A percentile compares a stretch with the other conserved stretches of the same genome.
Evolutionary conservation across 2,888 invertebrate species (phyloP).

Genomic region (Drosophila siamana): DNA sequence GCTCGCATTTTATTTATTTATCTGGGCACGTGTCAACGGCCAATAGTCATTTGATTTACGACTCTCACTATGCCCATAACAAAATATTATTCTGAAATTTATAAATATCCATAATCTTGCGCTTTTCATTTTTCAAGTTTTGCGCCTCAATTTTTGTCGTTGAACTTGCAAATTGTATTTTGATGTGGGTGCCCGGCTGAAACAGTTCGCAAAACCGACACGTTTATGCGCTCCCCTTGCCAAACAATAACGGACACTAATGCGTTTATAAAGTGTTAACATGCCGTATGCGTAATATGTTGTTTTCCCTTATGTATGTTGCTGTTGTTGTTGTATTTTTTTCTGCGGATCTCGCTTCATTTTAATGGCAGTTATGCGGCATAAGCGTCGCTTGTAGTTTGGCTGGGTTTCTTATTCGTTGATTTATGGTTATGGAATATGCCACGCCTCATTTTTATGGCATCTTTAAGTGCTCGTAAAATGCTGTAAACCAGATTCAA

Average conservation of each 20-base stretch:
- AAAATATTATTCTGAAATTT: slow-evolving; percentile 32
- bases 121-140: slow-evolving; percentile 29
- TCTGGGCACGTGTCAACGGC: slow-evolving; percentile 66
- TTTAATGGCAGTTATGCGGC: slow-evolving; percentile 62
- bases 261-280: slow-evolving; percentile 80
- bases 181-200: slow-evolving; percentile 50
- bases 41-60: slow-evolving; percentile 76
- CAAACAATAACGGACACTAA: slow-evolving; percentile 50
- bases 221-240: not conserved
- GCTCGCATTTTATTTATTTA: slow-evolving; percentile 42
- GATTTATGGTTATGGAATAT: slow-evolving; percentile 59
- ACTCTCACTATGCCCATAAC: slow-evolving; percentile 33
- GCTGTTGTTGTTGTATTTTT: not conserved
- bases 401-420: slow-evolving; percentile 23
- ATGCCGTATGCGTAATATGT: slow-evolving; percentile 69
- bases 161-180: slow-evolving; percentile 69
- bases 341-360: slow-evolving; percentile 16
- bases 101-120: slow-evolving; percentile 48
- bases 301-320: not conserved
- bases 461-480: slow-evolving; percentile 57
- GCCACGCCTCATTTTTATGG: slow-evolving; percentile 64
- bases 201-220: slow-evolving; percentile 25
- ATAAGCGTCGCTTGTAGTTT: slow-evolving; percentile 15
- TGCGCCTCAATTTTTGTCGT: slow-evolving; percentile 39
- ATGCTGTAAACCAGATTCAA: slow-evolving; percentile 41